Base-by-base conservation (phyloP, 2,888 invertebrate species). In the Saturnia japonica region DNA sequence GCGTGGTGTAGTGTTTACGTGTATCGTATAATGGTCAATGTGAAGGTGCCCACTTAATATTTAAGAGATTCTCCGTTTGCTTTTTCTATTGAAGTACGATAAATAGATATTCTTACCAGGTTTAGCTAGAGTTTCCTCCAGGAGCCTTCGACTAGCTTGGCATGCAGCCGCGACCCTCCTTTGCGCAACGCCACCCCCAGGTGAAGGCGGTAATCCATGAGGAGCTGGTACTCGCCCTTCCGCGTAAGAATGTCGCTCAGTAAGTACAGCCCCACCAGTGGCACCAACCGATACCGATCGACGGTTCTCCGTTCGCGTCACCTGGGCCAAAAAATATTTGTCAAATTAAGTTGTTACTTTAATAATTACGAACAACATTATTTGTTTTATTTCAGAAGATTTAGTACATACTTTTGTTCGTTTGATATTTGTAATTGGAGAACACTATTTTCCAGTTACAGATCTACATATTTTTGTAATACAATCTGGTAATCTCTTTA, bases 71-170 rank as follows among this genome's bases (percentile, higher is more conserved):
- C n/a, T n/a, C n/a, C n/a, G n/a, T n/a, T n/a, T n/a, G n/a, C n/a
- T n/a, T n/a, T n/a, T n/a, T n/a, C n/a, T n/a, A n/a, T n/a, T n/a
- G n/a, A n/a, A n/a, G n/a, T n/a, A 47, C 16, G 19, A 54, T 1
- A 51, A 51, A 51, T 60, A 62, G 16, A 2, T 34, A 68, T 34
- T 68, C 80, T 94, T 91, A 87, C 95, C 94, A 81, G 94, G 85
- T 84, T 94, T 95, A 75, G 95, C 89, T 75, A 96, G 89, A 70
- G 95, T 95, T 73, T 96, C 96, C 85, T 97, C 96, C 78, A 97
- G 93, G 77, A 97, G 94, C 77, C 95, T 95, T 85, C 96, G 95
- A 78, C 96, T 96, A 71, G 94, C 94, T 72, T 90, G 90, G 74
- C 94, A 94, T 14, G 91, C 85, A 91, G 89, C 91, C 7, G 92